Conservation (phyloP, 2,888 invertebrate species). For the Yponomeuta plumbellus region DNA sequence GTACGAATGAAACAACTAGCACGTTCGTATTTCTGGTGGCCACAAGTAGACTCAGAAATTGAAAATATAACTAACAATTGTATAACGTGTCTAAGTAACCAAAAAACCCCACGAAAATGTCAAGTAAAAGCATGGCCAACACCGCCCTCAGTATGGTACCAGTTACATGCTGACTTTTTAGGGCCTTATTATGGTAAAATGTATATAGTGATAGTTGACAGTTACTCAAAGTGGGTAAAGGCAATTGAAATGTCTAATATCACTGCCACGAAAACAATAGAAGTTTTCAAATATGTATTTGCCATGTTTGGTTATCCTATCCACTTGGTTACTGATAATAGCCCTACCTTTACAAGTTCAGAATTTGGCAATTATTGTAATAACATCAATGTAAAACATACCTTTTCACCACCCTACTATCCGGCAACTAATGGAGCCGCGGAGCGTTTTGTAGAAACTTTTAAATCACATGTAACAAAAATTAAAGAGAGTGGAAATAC, state of each 20-base stretch:
- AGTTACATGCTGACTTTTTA: conserved; percentile 1
- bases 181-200: neutral
- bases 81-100: neutral
- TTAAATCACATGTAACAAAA: neutral
- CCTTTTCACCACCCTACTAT: neutral
- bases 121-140: neutral
- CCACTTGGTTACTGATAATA: neutral
- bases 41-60: neutral
- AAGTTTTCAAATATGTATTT: neutral
- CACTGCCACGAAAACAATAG: neutral
- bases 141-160: conserved; percentile 2
- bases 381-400: neutral
- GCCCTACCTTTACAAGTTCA: neutral
- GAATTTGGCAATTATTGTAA: neutral
- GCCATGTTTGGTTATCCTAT: neutral
- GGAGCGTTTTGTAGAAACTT: neutral
- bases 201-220: neutral
- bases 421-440: neutral
- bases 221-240: neutral
- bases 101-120: neutral
- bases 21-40: conserved; percentile 12
- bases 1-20: conserved; percentile 20
- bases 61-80: neutral
- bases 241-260: neutral
- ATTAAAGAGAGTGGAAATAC: neutral